Evolutionary conservation across 2,888 invertebrate species (phyloP).

Genomic region (Drosophila lacicola): DNA sequence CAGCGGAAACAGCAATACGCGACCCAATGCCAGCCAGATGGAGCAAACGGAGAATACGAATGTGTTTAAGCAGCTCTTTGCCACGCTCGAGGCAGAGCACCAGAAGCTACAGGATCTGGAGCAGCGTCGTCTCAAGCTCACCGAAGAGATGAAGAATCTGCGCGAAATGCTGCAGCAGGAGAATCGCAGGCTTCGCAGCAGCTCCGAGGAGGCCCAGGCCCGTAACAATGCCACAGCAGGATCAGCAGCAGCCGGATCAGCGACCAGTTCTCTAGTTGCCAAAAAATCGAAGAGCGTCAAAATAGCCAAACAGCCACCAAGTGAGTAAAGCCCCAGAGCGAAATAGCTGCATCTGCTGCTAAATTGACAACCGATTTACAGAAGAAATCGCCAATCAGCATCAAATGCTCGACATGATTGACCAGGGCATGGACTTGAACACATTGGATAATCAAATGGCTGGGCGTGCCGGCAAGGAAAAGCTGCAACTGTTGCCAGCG

Average conservation of each 20-base stretch:
- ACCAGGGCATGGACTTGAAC: not conserved
- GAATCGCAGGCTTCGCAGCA: conserved; percentile 23
- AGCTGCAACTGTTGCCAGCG: not conserved
- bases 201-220: not conserved
- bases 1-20: not conserved
- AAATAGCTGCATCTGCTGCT: not conserved
- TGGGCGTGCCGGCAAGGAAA: too few relatives aligned
- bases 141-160: conserved; percentile 42
- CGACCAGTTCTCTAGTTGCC: not conserved
- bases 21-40: not conserved
- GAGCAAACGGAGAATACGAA: not conserved
- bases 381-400: not conserved
- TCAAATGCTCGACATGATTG: not conserved
- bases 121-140: conserved; percentile 34
- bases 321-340: not conserved
- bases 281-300: not conserved
- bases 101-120: conserved; percentile 46
- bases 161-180: conserved; percentile 29
- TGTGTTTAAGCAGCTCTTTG: conserved; percentile 37
- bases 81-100: conserved; percentile 48
- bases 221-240: not conserved
- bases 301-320: not conserved
- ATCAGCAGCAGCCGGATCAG: not conserved
- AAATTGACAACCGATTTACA: not conserved
- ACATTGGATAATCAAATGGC: not conserved